phyloP scores from a whole-genome alignment of 1,140 invertebrate species.

The Pygmarrhopalites habei region DNA sequence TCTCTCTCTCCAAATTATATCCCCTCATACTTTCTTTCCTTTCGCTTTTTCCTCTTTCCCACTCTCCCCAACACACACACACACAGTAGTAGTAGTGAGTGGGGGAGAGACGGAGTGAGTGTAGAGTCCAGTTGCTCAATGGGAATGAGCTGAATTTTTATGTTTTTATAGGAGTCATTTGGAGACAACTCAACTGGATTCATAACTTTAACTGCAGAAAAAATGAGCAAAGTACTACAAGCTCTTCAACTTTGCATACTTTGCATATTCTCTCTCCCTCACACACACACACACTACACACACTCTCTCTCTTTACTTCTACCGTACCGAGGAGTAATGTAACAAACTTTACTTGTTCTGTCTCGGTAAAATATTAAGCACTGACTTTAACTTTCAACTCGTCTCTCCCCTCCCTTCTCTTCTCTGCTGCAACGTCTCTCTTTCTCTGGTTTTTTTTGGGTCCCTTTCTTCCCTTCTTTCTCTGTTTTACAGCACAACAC shows the following conservation, averaged over 20 bases:
- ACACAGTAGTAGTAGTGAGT: too few species aligned
- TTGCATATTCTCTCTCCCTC: constrained; percentile 14
- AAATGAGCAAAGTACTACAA: constrained; percentile 16
- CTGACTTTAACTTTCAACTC: too few species aligned
- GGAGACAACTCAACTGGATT: constrained; percentile 20
- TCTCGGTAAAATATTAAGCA: too few species aligned
- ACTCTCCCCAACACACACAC: too few species aligned
- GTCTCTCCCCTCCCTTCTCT: too few species aligned
- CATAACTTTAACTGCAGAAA: constrained; percentile 24
- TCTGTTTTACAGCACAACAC: too few species aligned
- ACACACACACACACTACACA: background rate
- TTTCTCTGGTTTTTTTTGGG: too few species aligned
- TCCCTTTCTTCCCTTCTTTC: too few species aligned
- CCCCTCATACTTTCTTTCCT: too few species aligned
- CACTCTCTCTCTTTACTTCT: background rate
- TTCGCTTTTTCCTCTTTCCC: too few species aligned
- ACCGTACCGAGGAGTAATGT: background rate
- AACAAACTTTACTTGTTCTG: background rate
- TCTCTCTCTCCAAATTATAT: constrained; percentile 22
- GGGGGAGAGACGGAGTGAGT: too few species aligned
- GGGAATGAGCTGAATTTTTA: constrained; percentile 22
- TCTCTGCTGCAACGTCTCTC: too few species aligned
- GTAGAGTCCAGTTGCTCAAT: constrained; percentile 21
- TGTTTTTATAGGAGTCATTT: constrained; percentile 30
- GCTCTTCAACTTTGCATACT: constrained; percentile 16